phyloP scores from a whole-genome alignment of 2,888 invertebrate species.

The Blera fallax region DNA sequence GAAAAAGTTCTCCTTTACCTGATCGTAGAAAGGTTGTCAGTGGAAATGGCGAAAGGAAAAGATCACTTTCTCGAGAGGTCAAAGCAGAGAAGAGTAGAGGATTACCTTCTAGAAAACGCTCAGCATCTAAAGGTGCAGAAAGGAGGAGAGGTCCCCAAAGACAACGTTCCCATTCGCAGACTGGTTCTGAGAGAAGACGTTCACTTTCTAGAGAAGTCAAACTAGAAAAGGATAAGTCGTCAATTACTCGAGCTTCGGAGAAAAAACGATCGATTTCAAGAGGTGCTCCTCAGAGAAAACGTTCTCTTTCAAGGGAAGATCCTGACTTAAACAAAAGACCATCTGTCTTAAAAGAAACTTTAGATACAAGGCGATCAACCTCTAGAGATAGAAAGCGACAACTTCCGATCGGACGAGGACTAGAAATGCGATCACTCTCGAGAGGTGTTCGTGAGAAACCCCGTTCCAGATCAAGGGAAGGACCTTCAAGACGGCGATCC shows the following conservation, averaged over 20 bases:
- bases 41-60: slow-evolving; percentile 72
- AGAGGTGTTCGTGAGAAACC: neutral
- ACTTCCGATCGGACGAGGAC: neutral
- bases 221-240: slow-evolving; percentile 8
- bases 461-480: slow-evolving; percentile 31
- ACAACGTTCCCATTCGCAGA: slow-evolving; percentile 21
- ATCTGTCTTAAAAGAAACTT: neutral
- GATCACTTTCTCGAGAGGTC: slow-evolving; percentile 70
- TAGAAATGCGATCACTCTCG: neutral
- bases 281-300: neutral
- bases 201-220: slow-evolving; percentile 39
- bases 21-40: neutral
- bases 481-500: neutral
- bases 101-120: slow-evolving; percentile 29
- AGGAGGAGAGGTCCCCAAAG: neutral
- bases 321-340: neutral
- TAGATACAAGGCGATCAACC: slow-evolving; percentile 10
- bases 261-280: slow-evolving; percentile 1
- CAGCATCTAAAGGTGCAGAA: slow-evolving; percentile 2
- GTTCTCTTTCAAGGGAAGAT: slow-evolving; percentile 22
- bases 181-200: slow-evolving; percentile 45
- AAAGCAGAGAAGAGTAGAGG: slow-evolving; percentile 16
- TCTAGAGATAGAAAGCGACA: slow-evolving; percentile 30
- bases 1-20: neutral
- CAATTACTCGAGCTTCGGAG: neutral